Base-by-base conservation (phyloP, 2,888 invertebrate species). In the Drosophila quasianomalipes region DNA sequence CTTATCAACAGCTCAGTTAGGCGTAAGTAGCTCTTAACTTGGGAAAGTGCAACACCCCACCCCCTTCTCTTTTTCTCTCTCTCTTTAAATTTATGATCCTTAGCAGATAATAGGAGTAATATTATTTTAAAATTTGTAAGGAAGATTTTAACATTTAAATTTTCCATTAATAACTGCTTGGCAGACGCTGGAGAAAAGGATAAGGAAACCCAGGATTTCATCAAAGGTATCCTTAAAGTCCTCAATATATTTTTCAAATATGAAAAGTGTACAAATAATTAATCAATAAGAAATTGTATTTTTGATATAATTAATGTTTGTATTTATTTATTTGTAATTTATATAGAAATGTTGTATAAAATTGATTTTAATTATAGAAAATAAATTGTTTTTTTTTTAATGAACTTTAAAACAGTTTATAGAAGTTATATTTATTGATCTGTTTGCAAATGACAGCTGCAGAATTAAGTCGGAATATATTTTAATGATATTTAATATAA, bases 1-100 rank as follows among this genome's bases (percentile, higher is more conserved):
- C 79, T 61, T 69, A 76, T 66, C 80, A 68, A 71, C 70, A 55
- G 47, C 70, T 51, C 52, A 59, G 19, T 19, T 28, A 33, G 37
- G 41, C 31, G 37, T 44, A 52, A 79, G 66, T 75, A 76, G 53
- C 49, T 49, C 57, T 60, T 28, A 10, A 12, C 33, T 30, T 41
- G 47, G 19, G 26, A 28, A 10, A 10, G 30, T 6, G 14, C 22
- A 12, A 28, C 28, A 33, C 39, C 31, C 28, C 5, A 1, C 51
- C 3, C 4, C 33, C 0, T 10, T 0, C 6, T 14, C 3, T 12
- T 1, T 22, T 22, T 26, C 1, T 16, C 10, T 35, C 12, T 26
- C 16, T 5, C 3, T 12, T 31, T 54, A 6, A 35, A 22, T 33
- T 16, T 44, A 12, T 44, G 44, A 44, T 44, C 5, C 5, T 5